Conservation (phyloP, 1,140 invertebrate species). For the Bombus superbus region DNA sequence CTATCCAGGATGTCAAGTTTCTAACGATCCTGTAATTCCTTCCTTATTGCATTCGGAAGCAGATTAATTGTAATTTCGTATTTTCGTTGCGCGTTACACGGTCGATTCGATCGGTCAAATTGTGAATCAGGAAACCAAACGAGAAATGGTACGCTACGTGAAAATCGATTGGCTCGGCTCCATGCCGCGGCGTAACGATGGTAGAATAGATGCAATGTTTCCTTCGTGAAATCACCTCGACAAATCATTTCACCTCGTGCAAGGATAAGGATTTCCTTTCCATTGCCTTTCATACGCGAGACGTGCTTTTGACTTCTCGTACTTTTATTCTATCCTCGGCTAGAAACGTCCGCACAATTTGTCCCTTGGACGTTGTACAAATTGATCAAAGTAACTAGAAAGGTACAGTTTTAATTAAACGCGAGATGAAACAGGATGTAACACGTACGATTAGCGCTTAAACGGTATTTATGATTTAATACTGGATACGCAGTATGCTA, state of each 20-base stretch:
- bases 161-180: constrained; percentile 11
- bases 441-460: too few relatives aligned
- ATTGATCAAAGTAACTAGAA: background rate
- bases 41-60: constrained; percentile 11
- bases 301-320: background rate
- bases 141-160: background rate
- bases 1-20: too few relatives aligned
- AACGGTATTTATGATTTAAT: too few relatives aligned
- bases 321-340: background rate
- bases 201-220: constrained; percentile 26
- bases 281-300: background rate
- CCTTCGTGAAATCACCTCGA: constrained; percentile 20
- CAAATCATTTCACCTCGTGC: constrained; percentile 29
- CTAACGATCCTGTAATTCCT: too few relatives aligned
- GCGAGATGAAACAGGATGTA: background rate
- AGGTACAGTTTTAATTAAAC: background rate
- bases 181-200: constrained; percentile 9
- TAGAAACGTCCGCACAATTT: background rate
- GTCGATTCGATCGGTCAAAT: background rate
- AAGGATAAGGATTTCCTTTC: constrained; percentile 14
- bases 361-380: background rate
- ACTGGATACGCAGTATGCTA: too few relatives aligned
- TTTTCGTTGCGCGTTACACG: background rate
- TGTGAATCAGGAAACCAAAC: background rate
- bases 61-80: constrained; percentile 22